Evolutionary conservation across 2,888 invertebrate genomes (phyloP).

Genomic region (Dromius quadrimaculatus): DNA sequence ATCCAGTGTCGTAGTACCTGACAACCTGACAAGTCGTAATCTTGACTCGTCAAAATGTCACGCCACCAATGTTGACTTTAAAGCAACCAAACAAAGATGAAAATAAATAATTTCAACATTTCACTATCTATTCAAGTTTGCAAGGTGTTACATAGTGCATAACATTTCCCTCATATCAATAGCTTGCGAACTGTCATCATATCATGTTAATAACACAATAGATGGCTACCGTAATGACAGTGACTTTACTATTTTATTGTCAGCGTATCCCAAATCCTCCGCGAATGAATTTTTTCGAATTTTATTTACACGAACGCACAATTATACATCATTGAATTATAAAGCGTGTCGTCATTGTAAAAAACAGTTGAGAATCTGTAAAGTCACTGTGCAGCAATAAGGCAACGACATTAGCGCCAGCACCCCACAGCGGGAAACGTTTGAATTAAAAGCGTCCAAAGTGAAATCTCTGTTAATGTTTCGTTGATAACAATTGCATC

Average conservation of each 20-base stretch:
- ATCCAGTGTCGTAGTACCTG: too few species aligned
- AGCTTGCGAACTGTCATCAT: conserved; percentile 47
- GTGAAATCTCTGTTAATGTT: conserved; percentile 46
- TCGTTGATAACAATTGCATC: conserved; percentile 45
- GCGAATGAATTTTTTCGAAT: conserved; percentile 56
- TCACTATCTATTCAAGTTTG: not conserved
- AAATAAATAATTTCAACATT: too few species aligned
- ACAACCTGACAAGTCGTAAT: too few species aligned
- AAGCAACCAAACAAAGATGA: too few species aligned
- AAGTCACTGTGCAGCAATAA: conserved; percentile 65
- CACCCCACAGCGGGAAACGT: conserved; percentile 39
- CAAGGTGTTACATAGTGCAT: conserved; percentile 56
- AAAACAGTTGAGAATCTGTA: conserved; percentile 62
- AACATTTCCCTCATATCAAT: conserved; percentile 46
- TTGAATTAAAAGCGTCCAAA: conserved; percentile 43
- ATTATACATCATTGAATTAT: conserved; percentile 66
- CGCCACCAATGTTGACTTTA: too few species aligned
- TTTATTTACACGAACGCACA: conserved; percentile 66
- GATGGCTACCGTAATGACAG: conserved; percentile 57
- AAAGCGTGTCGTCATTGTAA: conserved; percentile 60
- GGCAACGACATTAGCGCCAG: conserved; percentile 56
- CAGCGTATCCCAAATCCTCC: conserved; percentile 53
- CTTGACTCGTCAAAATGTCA: too few species aligned
- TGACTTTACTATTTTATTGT: conserved; percentile 64
- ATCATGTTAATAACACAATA: conserved; percentile 44